Evolutionary conservation across 2,888 invertebrate genomes (phyloP), one percentile per base, ranked within the genome.

Genomic region (Pterostichus madidus): DNA sequence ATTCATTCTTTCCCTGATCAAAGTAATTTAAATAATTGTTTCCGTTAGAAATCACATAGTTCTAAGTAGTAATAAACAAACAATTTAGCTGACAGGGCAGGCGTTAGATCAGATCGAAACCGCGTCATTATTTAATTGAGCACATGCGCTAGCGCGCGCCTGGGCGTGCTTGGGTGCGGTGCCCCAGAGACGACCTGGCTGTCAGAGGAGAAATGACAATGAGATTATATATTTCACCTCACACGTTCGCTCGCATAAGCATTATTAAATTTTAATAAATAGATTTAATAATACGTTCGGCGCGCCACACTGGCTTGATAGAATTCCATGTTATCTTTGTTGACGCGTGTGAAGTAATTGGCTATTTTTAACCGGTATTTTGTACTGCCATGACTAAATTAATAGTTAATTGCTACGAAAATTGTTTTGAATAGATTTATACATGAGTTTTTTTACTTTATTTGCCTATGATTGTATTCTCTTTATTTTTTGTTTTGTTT

Each of bases 41-140:
- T 11, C 13, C 5, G 49, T 49, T 49, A 49, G 49, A 39, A 39
- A 39, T 39, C 39, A 39, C 6, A 39, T 7, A 39, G 5, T 39
- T 52, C 52, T 17, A 17, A 56, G 2, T 56, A 17, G 56, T 15
- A 49, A 49, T 49, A 49, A 49, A 49, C 5, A 49, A 49, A 49
- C 49, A 49, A 11, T 49, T 49, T 49, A 49, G 49, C 49, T 39
- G 39, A 39, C 39, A 39, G 39, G 39, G 39, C 39, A 39, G 39
- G 39, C 39, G 39, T 39, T 39, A 39, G 39, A 39, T 39, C 39
- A 39, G 64, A 64, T 59, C 59, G 59, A 24, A 17, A 24, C 31
- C 13, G 32, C 53, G 71, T 80, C 73, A 80, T 80, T 56, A 73
- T 80, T 80, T 53, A 80, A 80, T 80, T 80, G 80, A 68, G 59